phyloP scores from a whole-genome alignment of 1,140 invertebrate genomes.

The Euglossa dilemma region DNA sequence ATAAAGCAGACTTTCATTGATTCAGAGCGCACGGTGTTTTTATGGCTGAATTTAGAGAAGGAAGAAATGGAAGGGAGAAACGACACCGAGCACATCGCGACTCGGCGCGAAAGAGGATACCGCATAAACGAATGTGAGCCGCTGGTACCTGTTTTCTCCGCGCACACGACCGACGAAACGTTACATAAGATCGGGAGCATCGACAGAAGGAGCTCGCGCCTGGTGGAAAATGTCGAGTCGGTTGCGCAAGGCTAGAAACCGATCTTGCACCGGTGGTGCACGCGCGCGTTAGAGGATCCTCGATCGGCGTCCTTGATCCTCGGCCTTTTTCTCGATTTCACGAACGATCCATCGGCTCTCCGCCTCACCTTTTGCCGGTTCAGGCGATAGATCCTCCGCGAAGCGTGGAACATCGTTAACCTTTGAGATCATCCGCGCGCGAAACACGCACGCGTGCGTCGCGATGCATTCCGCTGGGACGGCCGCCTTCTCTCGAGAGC shows the following conservation, averaged over 20 bases:
- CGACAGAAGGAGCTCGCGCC: background rate
- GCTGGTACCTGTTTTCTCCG: background rate
- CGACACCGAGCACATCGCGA: background rate
- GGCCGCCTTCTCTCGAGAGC: constrained; percentile 9
- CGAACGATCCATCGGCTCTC: constrained; percentile 18
- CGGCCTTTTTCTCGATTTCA: constrained; percentile 44
- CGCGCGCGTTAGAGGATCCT: background rate
- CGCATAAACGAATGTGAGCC: no score
- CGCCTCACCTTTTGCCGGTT: constrained; percentile 40
- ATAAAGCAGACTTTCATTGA: no score
- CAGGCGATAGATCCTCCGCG: constrained; percentile 22
- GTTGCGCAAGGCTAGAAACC: background rate
- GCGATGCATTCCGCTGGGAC: constrained; percentile 55
- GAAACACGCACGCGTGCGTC: constrained; percentile 46
- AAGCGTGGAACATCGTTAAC: constrained; percentile 74
- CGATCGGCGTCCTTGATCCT: constrained; percentile 39
- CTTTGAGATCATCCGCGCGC: constrained; percentile 72
- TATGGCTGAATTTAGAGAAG: no score
- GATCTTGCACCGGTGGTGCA: background rate
- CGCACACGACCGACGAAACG: background rate
- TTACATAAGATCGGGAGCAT: constrained; percentile 21
- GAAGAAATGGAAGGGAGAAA: no score
- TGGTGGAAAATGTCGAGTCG: constrained; percentile 30
- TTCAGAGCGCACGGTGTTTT: no score
- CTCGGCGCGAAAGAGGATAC: no score